Conservation (phyloP, 1,140 invertebrate genomes). For the Zophobas atratus region DNA sequence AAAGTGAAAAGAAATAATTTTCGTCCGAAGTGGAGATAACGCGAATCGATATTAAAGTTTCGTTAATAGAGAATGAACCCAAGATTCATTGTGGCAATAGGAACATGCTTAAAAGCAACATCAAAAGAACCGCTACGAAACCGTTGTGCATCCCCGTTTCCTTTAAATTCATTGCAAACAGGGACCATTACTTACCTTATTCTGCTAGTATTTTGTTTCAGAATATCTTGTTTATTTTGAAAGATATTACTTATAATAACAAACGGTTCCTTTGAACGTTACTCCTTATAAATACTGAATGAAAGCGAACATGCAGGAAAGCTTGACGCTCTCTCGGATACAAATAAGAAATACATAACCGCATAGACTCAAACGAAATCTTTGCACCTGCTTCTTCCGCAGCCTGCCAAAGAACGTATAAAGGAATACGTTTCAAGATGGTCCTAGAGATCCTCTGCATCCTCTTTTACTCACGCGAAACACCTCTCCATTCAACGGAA, state of each 20-base stretch:
- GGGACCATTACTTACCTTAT: conserved; percentile 34
- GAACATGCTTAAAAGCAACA: conserved; percentile 26
- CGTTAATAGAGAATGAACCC: conserved; percentile 19
- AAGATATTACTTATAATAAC: conserved; percentile 44
- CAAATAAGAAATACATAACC: conserved; percentile 42
- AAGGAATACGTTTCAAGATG: conserved; percentile 39
- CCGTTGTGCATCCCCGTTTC: conserved; percentile 10
- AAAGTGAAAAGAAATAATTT: conserved; percentile 32
- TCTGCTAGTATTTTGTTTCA: conserved; percentile 40
- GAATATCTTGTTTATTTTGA: conserved; percentile 39
- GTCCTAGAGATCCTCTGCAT: conserved; percentile 35
- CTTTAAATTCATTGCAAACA: conserved; percentile 29
- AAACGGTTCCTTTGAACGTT: conserved; percentile 39
- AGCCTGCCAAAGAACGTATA: conserved; percentile 38
- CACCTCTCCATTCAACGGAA: conserved; percentile 16
- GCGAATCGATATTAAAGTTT: conserved; percentile 12
- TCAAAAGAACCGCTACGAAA: conserved; percentile 45
- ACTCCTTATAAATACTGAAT: conserved; percentile 45
- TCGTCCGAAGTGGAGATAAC: conserved; percentile 2
- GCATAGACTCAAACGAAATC: conserved; percentile 41
- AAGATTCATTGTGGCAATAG: conserved; percentile 18
- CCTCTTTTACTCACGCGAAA: conserved; percentile 27
- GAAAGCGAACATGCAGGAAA: conserved; percentile 38
- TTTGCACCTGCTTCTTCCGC: conserved; percentile 39
- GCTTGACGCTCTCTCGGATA: conserved; percentile 35